These are phyloP conservation scores for Odocoileus virginianus DNA, from an alignment of 2,113 vertebrate genomes.

Conservation along the genomic window DNA sequence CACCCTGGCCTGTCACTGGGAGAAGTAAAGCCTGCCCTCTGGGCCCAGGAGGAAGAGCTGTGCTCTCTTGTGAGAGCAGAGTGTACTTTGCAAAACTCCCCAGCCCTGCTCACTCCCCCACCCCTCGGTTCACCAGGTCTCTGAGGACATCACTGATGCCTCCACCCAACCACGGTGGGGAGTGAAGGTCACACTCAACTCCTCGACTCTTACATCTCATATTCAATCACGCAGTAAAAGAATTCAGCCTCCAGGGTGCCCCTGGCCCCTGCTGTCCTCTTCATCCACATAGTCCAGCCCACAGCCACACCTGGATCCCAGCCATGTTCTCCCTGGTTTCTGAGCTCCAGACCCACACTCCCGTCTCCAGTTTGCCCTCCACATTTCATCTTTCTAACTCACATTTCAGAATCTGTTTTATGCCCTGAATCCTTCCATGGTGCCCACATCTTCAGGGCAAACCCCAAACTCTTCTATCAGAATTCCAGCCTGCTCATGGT, in stretches of 20 bases:
- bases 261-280: fast-evolving
- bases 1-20: background rate
- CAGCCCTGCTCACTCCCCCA: background rate
- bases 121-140: fast-evolving
- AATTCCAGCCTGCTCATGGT: background rate
- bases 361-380: background rate
- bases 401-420: background rate
- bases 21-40: background rate
- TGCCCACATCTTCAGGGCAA: background rate
- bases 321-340: background rate
- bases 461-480: background rate
- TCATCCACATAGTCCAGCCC: background rate
- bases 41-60: background rate
- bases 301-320: background rate
- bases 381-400: background rate
- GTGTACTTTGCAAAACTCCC: no score
- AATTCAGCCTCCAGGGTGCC: background rate
- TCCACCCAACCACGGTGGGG: background rate
- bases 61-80: background rate
- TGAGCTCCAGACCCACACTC: background rate
- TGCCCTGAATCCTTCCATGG: background rate
- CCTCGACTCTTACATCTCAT: fast-evolving
- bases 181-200: background rate
- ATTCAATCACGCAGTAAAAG: background rate
- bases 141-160: background rate